Base-by-base conservation (phyloP, 1,140 invertebrate species). In the Scaptomyza hsui region DNA sequence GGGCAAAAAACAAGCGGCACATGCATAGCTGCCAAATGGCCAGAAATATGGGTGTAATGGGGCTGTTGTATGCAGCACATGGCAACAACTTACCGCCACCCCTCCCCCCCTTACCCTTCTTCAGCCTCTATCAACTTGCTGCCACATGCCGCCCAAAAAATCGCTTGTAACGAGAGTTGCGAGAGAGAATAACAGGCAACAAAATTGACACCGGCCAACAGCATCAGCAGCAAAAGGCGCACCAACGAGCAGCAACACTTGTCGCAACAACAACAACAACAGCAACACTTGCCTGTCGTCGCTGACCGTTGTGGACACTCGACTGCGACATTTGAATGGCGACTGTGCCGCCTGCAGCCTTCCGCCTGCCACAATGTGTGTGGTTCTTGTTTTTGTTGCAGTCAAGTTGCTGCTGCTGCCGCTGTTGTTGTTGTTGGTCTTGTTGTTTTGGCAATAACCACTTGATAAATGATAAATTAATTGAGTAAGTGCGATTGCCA, bases 401-500 rank as follows among this genome's bases (percentile, higher is more conserved):
- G 35, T 41, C n/a, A 39, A 49, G 45, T 37, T 48, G 19, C 32
- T 37, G 12, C 32, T 37, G 32, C 12, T 5, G 26, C 41, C n/a
- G 41, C 41, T 42, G 32, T 0, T 12, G 29, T 4, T n/a, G 56
- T 48, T 55, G 52, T 19, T 76, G 29, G 21, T 57, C 39, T 62
- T 78, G 64, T 56, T 61, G 71, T 71, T 78, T 57, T 67, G 63
- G 77, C 78, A 72, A 62, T 76, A 80, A 75, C 76, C 76, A 76
- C 72, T 85, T 85, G 81, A 85, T 86, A 85, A 85, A 85, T 81
- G 81, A 80, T 86, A 80, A 86, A 85, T 86, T 86, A 86, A 85
- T 85, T 86, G 81, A 80, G 69, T 65, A 65, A 80, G 73, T 65
- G 57, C 37, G 37, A 76, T 85, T 85, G 77, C 80, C 81, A 76